Evolutionary conservation across 2,797 vertebrate genomes (phyloP), one percentile per base, ranked within the genome.

Genomic region (Enteromius mattozi): DNA sequence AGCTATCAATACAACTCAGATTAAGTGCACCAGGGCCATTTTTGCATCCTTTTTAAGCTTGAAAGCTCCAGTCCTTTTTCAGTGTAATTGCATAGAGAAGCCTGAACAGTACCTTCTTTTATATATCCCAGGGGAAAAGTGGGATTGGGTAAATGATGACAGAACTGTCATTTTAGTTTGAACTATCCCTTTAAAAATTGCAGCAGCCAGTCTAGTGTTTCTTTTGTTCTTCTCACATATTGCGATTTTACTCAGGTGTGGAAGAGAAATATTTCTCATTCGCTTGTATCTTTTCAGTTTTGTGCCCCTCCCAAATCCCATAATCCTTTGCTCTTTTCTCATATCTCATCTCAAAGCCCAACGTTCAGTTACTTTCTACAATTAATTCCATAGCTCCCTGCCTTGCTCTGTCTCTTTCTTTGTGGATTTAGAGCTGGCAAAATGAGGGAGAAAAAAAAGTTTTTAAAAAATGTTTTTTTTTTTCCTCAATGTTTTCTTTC

Each of bases 391-490:
- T 81, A 79, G 19, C 75, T 54, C 14, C 6, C 12, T 63, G 42
- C 13, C 47, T 30, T 21, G 47, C 40, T 14, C 63, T 69, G 63
- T 70, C 82, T 85, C 75, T 85, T 87, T 83, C 89, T 84, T 82
- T 84, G 77, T 82, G 76, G 78, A 90, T 89, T 91, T 88, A 66
- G 74, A 74, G 81, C 85, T 90, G 91, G 92, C 88, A 79, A 90
- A 92, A 94, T 90, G 80, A 90, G 92, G 92, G 87, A 82, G 88
- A 91, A 85, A 87, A 89, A 16, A 3, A 37, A 14, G 3, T 7
- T 16, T 77, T 51, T 83, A 90, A 27, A 14, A 49, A 65, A 33
- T 9, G 4, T 59, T 70, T 91, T 87, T 21, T 56, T 90, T 86
- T 35, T 88, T 33, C 86, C 88, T 85, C 47, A 85, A 9, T 83